Conservation (phyloP, 1,140 invertebrate species). For the Magallana gigas region DNA sequence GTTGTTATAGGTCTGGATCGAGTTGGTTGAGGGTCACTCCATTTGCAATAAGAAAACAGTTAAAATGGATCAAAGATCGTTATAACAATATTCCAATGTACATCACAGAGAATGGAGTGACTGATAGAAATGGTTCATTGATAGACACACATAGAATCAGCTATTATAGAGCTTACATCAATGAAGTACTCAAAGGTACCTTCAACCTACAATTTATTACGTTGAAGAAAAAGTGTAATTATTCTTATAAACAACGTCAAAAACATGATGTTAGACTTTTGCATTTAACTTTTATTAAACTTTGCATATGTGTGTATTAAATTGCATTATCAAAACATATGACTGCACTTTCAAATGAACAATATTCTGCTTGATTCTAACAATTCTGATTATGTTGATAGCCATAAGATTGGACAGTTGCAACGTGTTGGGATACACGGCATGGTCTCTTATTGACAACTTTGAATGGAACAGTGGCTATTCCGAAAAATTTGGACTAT, state of each 20-base stretch:
- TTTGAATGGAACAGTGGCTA: constrained; percentile 86
- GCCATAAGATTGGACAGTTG: constrained; percentile 85
- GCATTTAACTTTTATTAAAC: too few species aligned
- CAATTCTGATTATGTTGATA: constrained; percentile 42
- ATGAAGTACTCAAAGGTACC: constrained; percentile 82
- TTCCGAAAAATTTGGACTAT: constrained; percentile 85
- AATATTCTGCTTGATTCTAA: too few species aligned
- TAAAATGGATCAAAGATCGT: constrained; percentile 83
- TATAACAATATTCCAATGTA: constrained; percentile 84
- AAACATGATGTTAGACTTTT: neutral
- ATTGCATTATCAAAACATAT: too few species aligned
- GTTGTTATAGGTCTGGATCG: constrained; percentile 64
- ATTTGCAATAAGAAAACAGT: constrained; percentile 84
- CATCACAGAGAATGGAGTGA: constrained; percentile 87
- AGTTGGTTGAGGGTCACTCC: constrained; percentile 80
- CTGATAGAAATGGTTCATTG: constrained; percentile 79
- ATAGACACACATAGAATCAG: constrained; percentile 81
- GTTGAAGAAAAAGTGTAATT: too few species aligned
- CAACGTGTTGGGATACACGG: constrained; percentile 84
- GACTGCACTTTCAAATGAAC: too few species aligned
- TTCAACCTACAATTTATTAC: too few species aligned
- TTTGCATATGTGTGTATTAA: too few species aligned
- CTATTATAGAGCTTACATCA: constrained; percentile 83
- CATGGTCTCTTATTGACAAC: constrained; percentile 89
- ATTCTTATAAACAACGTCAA: too few species aligned